Percentiles rank a stretch among this genome's conserved stretches.
Conservation (phyloP, 2,888 invertebrate species). For the Alentia gelatinosa region DNA sequence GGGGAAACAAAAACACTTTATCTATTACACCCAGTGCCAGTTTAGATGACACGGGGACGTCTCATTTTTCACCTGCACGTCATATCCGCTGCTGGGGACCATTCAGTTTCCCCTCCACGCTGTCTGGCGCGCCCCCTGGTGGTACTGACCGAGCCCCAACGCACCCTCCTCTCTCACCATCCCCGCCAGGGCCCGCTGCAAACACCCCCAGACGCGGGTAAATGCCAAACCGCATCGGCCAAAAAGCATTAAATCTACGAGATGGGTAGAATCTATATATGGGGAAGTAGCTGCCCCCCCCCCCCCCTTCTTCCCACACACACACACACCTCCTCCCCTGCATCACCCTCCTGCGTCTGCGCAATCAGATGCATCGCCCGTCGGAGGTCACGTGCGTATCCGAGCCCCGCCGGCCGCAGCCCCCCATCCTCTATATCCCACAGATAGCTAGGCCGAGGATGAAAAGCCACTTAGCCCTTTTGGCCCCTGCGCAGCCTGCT, state of each 20-base stretch:
- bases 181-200: neutral
- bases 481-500: neutral
- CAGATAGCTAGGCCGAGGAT: neutral
- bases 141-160: neutral
- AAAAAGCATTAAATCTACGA: neutral
- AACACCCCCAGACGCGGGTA: slow-evolving; percentile 5
- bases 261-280: slow-evolving; percentile 18
- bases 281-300: neutral
- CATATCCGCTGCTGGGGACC: slow-evolving; percentile 2
- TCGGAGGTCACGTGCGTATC: neutral
- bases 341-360: neutral
- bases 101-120: slow-evolving; percentile 10
- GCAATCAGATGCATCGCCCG: neutral
- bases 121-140: neutral
- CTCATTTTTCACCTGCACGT: slow-evolving; percentile 40
- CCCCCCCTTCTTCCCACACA: neutral
- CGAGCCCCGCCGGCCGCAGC: neutral
- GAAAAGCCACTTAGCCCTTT: neutral
- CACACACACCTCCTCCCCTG: no score
- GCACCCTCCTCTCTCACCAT: no score
- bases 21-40: slow-evolving; percentile 38
- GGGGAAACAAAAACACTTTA: slow-evolving; percentile 47
- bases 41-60: slow-evolving; percentile 40
- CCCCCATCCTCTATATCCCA: neutral
- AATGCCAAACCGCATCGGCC: neutral